phyloP scores from a whole-genome alignment of 2,888 invertebrate species.

The Pseudococcus longispinus region DNA sequence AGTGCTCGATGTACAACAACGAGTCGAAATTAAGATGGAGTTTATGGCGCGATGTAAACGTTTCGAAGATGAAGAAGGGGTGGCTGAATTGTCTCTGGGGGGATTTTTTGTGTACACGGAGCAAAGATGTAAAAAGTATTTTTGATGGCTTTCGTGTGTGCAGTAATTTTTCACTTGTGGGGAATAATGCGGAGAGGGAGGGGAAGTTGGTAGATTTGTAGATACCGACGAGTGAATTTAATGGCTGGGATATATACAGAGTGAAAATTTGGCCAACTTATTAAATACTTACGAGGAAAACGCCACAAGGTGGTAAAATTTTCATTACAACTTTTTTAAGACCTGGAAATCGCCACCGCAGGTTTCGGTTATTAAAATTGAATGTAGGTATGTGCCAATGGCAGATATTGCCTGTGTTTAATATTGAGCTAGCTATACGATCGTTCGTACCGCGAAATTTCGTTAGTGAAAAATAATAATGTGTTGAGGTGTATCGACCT shows the following conservation, averaged over 20 bases:
- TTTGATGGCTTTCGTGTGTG: constrained; percentile 7
- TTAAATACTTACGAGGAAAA: neutral
- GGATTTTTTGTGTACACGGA: neutral
- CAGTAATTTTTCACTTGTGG: neutral
- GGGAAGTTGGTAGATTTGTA: no score
- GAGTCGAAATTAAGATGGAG: neutral
- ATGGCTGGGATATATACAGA: neutral
- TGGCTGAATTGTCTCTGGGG: neutral
- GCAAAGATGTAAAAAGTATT: neutral
- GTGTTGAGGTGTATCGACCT: no score
- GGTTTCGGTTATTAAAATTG: neutral
- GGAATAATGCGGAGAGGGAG: neutral
- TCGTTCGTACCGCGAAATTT: no score
- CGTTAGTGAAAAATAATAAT: no score
- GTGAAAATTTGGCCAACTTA: neutral
- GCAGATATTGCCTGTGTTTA: no score
- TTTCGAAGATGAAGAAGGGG: neutral
- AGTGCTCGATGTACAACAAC: neutral
- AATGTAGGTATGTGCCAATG: no score
- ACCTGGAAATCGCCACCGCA: neutral
- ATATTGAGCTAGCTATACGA: no score
- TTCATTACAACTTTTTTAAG: neutral
- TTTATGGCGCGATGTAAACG: neutral
- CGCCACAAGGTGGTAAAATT: neutral
- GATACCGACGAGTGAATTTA: neutral